Conservation (phyloP, 2,113 vertebrate genomes). For the Pleuronectes platessa region DNA sequence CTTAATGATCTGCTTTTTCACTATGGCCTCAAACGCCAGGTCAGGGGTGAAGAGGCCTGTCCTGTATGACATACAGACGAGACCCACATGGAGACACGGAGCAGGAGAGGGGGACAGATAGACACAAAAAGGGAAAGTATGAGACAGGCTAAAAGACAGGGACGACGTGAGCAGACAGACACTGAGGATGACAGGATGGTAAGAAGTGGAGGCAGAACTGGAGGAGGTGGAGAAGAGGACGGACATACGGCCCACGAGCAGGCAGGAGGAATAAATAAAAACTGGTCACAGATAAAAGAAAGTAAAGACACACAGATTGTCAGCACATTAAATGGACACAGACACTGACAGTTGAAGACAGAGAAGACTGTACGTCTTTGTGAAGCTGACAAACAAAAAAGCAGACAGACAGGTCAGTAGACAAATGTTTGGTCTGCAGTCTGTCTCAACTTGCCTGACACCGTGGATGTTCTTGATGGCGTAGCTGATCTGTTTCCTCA, state of each 20-base stretch:
- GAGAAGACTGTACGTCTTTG: conserved; percentile 1
- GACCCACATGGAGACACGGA: conserved; percentile 61
- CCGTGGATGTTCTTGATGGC: conserved; percentile 99
- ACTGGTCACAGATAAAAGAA: background rate
- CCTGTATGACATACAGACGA: conserved; percentile 82
- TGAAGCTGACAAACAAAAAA: conserved; percentile 17
- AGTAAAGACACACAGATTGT: conserved; percentile 1
- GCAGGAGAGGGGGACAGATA: conserved; percentile 16
- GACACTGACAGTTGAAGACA: background rate
- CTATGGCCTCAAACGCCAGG: conserved; percentile 98
- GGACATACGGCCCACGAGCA: background rate
- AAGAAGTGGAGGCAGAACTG: background rate
- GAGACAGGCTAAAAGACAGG: conserved; percentile 25
- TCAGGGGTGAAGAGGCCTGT: conserved; percentile 99
- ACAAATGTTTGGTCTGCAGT: background rate
- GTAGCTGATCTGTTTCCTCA: conserved; percentile 95
- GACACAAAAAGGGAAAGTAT: conserved; percentile 18
- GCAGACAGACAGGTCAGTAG: conserved; percentile 20
- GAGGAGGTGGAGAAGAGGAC: background rate
- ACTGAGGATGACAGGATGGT: background rate
- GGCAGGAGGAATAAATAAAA: background rate
- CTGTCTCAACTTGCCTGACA: conserved; percentile 89
- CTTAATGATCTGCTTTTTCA: conserved; percentile 99
- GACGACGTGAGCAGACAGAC: conserved; percentile 13
- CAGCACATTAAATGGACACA: background rate